These are phyloP conservation scores for Pao palembangensis DNA, from an alignment of 2,113 vertebrate genomes.

Conservation along the genomic window DNA sequence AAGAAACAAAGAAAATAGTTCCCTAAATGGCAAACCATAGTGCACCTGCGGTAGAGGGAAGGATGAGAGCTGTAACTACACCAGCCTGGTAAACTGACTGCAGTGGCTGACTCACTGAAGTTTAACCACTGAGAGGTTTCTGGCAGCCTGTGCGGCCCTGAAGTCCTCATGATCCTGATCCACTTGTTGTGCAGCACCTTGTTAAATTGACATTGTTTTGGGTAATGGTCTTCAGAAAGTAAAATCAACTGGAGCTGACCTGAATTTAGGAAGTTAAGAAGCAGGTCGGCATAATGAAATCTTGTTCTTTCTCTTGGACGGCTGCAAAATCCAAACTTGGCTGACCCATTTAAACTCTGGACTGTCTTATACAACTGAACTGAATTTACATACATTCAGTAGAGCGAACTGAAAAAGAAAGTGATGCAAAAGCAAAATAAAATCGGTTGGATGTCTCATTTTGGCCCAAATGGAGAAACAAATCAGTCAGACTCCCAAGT, in stretches of 20 bases:
- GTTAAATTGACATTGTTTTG: slow-evolving; percentile 4
- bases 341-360: slow-evolving; percentile 32
- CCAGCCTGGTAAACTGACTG: slow-evolving; percentile 7
- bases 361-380: no score
- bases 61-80: slow-evolving; percentile 30
- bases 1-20: slow-evolving; percentile 16
- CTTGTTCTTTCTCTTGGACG: slow-evolving; percentile 35
- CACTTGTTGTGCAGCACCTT: neutral
- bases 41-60: slow-evolving; percentile 35
- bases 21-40: slow-evolving; percentile 20
- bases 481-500: slow-evolving; percentile 41
- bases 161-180: slow-evolving; percentile 4
- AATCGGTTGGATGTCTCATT: slow-evolving; percentile 1
- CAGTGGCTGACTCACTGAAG: slow-evolving; percentile 9
- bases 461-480: slow-evolving; percentile 15
- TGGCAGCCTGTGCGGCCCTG: slow-evolving; percentile 3
- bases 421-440: no score
- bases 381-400: no score
- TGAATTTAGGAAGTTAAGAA: slow-evolving; percentile 16
- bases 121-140: slow-evolving; percentile 19
- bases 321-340: slow-evolving; percentile 25
- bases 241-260: slow-evolving; percentile 16
- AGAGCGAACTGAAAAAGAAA: no score
- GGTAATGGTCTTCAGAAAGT: neutral
- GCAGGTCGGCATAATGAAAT: slow-evolving; percentile 19